Evolutionary conservation across 2,797 vertebrate genomes (phyloP).

Genomic region (Microctenopoma steveboyesi): DNA sequence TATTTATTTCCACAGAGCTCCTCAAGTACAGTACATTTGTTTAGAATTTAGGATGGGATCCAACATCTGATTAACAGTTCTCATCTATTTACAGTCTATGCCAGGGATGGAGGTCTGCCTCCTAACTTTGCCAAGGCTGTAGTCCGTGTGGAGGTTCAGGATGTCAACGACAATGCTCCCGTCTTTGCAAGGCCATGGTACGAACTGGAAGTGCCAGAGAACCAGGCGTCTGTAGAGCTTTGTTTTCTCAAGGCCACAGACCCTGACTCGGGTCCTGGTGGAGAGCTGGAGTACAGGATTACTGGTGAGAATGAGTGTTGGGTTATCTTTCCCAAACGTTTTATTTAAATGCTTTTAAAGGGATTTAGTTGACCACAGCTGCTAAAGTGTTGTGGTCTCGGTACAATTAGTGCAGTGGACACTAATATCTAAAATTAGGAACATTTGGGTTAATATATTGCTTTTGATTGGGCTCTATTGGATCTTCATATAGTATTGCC

Average conservation of each 20-base stretch:
- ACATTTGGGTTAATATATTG: constrained; percentile 9
- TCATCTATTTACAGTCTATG: constrained; percentile 86
- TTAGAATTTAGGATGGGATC: not conserved
- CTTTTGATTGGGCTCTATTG: constrained; percentile 24
- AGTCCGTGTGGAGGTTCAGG: constrained; percentile 87
- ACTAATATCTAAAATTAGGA: not conserved
- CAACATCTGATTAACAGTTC: constrained; percentile 13
- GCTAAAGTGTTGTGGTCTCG: constrained; percentile 15
- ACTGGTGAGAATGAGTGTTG: constrained; percentile 81
- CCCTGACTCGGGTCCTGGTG: constrained; percentile 87
- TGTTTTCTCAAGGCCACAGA: constrained; percentile 90
- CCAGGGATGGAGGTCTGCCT: constrained; percentile 90
- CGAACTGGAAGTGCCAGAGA: constrained; percentile 92
- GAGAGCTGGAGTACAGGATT: constrained; percentile 89
- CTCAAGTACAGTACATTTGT: not conserved
- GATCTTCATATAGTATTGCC: constrained; percentile 5
- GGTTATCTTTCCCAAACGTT: constrained; percentile 20
- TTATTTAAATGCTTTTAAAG: constrained; percentile 29
- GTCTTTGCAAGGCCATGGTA: constrained; percentile 86
- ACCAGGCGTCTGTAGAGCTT: constrained; percentile 87
- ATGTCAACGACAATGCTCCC: constrained; percentile 93
- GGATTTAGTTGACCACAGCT: constrained; percentile 12
- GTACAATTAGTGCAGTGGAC: constrained; percentile 14
- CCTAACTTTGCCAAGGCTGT: constrained; percentile 89
- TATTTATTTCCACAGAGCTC: not conserved